Evolutionary conservation across 2,113 vertebrate species (phyloP).

Genomic region (Oryzias curvinotus): DNA sequence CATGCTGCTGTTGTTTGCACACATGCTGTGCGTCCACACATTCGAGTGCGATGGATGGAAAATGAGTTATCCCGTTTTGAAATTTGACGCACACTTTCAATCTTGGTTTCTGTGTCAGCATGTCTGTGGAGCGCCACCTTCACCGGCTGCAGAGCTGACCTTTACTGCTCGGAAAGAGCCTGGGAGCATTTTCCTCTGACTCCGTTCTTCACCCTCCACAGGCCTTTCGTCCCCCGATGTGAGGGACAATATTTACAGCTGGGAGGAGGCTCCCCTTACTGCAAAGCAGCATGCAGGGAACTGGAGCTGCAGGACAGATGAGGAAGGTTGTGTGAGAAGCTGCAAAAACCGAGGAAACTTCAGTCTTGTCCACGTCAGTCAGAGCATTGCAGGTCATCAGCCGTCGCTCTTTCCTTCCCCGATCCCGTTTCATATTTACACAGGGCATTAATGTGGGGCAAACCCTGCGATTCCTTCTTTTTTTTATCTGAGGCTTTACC

Average conservation of each 20-base stretch:
- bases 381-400: conserved; percentile 18
- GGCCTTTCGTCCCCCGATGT: neutral
- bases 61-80: conserved; percentile 23
- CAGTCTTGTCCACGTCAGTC: conserved; percentile 8
- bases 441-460: conserved; percentile 28
- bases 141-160: conserved; percentile 26
- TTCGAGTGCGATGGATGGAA: neutral
- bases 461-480: conserved; percentile 13
- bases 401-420: conserved; percentile 4
- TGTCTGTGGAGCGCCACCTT: too few species aligned
- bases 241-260: conserved; percentile 27
- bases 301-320: conserved; percentile 3
- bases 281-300: neutral
- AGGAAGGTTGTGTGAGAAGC: conserved; percentile 13
- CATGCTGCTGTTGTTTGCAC: too few species aligned
- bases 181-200: conserved; percentile 18
- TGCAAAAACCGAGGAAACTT: neutral
- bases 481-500: conserved; percentile 2
- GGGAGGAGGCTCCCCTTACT: conserved; percentile 8
- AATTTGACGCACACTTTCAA: neutral
- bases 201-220: conserved; percentile 7
- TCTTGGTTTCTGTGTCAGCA: too few species aligned
- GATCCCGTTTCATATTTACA: conserved; percentile 18
- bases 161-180: conserved; percentile 6
- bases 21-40: neutral